phyloP scores from a whole-genome alignment of 2,797 vertebrate genomes.

The Lophotriccus pileatus region DNA sequence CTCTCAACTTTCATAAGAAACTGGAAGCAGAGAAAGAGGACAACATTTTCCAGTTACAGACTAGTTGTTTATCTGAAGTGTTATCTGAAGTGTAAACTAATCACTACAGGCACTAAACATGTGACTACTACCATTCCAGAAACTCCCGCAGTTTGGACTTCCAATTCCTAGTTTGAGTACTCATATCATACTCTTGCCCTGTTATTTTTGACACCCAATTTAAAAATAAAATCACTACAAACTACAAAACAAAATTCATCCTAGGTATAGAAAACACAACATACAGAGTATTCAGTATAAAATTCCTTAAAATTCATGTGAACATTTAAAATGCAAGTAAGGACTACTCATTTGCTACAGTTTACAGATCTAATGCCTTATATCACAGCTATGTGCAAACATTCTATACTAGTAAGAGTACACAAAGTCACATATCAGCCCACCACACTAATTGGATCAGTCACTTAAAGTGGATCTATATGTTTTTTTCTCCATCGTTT shows the following conservation, averaged over 20 bases:
- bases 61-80: neutral
- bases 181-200: neutral
- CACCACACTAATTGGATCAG: neutral
- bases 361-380: neutral
- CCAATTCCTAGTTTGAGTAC: neutral
- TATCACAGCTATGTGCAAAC: neutral
- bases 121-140: neutral
- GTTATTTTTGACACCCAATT: neutral
- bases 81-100: neutral
- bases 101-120: neutral
- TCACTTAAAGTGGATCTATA: neutral
- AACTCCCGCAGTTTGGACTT: neutral
- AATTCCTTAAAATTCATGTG: neutral
- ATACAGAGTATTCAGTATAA: neutral
- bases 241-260: neutral
- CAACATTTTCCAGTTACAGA: neutral
- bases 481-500: neutral
- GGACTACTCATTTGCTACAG: neutral
- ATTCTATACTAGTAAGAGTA: neutral
- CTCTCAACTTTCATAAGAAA: neutral
- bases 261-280: neutral
- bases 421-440: neutral
- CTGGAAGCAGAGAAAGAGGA: neutral
- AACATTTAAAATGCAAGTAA: neutral
- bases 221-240: neutral